Percentiles rank a stretch among this genome's conserved stretches.
Conservation (phyloP, 2,113 vertebrate species). For the Clupea harengus region DNA sequence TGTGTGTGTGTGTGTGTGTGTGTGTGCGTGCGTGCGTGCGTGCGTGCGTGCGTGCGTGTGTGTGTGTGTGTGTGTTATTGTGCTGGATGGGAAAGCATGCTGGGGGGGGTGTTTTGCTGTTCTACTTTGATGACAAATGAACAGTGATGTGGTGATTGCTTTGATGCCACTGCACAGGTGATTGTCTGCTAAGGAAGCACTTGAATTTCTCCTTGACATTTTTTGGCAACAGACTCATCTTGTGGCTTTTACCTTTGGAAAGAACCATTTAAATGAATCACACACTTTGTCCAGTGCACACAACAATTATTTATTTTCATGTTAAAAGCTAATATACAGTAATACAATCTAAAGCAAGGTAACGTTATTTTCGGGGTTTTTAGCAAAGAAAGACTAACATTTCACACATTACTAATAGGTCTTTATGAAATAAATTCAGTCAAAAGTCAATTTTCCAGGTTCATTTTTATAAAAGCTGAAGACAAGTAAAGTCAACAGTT, state of each 20-base stretch:
- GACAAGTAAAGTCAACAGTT: background rate
- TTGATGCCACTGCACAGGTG: constrained; percentile 27
- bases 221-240: background rate
- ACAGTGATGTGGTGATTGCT: background rate
- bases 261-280: background rate
- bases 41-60: no score
- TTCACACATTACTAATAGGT: no score
- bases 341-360: no score
- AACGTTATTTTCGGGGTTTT: no score
- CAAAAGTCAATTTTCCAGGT: no score
- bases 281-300: background rate
- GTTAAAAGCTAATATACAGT: no score
- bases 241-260: background rate
- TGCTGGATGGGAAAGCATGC: background rate
- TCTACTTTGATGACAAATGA: background rate
- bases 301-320: background rate
- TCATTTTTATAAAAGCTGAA: background rate
- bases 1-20: constrained; percentile 24
- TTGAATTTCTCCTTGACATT: constrained; percentile 18
- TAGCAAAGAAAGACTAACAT: no score
- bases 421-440: no score
- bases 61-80: constrained; percentile 44
- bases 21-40: no score
- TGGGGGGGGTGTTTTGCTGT: background rate
- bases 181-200: background rate